Evolutionary conservation across 2,888 invertebrate genomes (phyloP).

Genomic region (Philereme vetulata): DNA sequence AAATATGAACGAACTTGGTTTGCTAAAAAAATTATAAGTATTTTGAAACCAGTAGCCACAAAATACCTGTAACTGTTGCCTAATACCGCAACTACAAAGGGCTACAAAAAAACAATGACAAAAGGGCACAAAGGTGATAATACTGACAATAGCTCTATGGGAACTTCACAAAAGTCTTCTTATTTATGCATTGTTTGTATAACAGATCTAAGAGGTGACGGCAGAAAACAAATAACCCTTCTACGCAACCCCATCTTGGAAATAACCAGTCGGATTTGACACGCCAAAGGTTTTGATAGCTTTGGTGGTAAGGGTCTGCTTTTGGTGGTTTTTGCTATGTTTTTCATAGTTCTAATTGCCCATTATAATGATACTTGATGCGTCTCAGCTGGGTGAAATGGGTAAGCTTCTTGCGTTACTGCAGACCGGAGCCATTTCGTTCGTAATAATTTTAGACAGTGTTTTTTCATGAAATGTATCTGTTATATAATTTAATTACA

Average conservation of each 20-base stretch:
- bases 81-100: constrained; percentile 53
- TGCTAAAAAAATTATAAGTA: constrained; percentile 4
- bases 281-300: constrained; percentile 20
- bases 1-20: not conserved
- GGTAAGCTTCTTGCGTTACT: constrained; percentile 21
- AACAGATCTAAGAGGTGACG: constrained; percentile 72
- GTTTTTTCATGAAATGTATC: not conserved
- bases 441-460: constrained; percentile 14
- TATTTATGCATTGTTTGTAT: constrained; percentile 81
- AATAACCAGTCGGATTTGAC: constrained; percentile 46
- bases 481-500: too few species aligned
- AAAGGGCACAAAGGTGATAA: constrained; percentile 74
- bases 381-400: constrained; percentile 44
- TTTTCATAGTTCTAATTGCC: constrained; percentile 78
- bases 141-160: constrained; percentile 71
- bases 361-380: constrained; percentile 81
- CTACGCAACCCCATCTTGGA: constrained; percentile 66
- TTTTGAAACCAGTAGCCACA: constrained; percentile 36
- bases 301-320: constrained; percentile 28
- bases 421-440: constrained; percentile 7
- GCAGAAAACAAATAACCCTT: constrained; percentile 77
- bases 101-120: constrained; percentile 61
- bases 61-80: constrained; percentile 57
- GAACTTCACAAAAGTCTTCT: constrained; percentile 70
- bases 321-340: constrained; percentile 41